A percentile compares a stretch with the other conserved stretches of the same genome.
These are phyloP conservation scores for Acanthisitta chloris DNA, from an alignment of 2,113 vertebrate species.

Conservation along the genomic window DNA sequence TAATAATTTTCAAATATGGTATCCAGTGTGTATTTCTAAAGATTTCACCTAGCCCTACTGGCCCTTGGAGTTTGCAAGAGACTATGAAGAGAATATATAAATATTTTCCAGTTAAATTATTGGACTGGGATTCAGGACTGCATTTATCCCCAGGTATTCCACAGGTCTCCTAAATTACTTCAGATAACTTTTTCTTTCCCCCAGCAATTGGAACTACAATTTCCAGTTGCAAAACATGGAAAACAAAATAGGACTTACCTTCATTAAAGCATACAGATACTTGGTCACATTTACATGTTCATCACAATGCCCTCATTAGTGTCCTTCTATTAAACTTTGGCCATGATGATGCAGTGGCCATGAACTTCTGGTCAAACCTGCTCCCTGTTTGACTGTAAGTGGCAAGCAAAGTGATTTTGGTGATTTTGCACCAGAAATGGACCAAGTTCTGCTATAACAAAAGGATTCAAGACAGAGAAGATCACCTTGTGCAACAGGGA, in stretches of 20 bases:
- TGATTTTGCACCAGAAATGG: background rate
- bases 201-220: background rate
- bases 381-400: background rate
- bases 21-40: background rate
- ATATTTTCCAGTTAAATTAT: background rate
- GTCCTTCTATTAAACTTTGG: background rate
- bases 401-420: background rate
- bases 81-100: background rate
- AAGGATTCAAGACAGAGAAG: background rate
- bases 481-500: background rate
- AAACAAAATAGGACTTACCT: background rate
- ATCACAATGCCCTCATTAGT: background rate
- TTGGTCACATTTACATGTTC: background rate
- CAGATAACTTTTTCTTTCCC: background rate
- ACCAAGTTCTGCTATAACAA: background rate
- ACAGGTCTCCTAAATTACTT: background rate
- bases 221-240: background rate
- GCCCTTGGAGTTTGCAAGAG: background rate
- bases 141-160: background rate
- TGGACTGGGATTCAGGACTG: background rate
- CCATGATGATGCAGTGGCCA: background rate
- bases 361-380: background rate
- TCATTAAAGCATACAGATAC: background rate
- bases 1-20: constrained; percentile 40
- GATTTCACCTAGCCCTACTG: background rate